A percentile compares a stretch with the other conserved stretches of the same genome.
phyloP scores from a whole-genome alignment of 2,797 vertebrate species.

The Neosilurus mollespiculum region DNA sequence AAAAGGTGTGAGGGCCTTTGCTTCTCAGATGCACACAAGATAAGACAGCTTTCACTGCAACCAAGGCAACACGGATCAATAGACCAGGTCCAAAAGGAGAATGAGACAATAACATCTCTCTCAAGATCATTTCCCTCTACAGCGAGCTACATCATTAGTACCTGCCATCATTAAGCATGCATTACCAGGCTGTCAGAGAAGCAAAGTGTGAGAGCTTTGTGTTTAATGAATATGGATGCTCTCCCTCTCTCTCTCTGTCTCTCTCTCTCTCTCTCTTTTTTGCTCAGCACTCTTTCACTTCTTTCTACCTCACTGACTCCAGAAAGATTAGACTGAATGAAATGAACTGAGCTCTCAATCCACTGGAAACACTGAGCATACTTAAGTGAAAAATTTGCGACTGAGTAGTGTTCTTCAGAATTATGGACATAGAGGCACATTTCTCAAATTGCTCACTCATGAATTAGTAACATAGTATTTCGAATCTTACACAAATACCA shows the following conservation, averaged over 20 bases:
- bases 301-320: slow-evolving; percentile 72
- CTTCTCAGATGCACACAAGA: slow-evolving; percentile 63
- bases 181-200: slow-evolving; percentile 59
- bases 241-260: slow-evolving; percentile 52
- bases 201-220: slow-evolving; percentile 67
- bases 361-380: slow-evolving; percentile 31
- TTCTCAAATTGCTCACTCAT: slow-evolving; percentile 10
- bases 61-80: slow-evolving; percentile 72
- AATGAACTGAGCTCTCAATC: slow-evolving; percentile 65
- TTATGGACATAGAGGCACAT: slow-evolving; percentile 16
- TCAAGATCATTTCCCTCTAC: slow-evolving; percentile 21
- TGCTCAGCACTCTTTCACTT: slow-evolving; percentile 68
- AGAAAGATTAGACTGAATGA: slow-evolving; percentile 80
- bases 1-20: slow-evolving; percentile 51
- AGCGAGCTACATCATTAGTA: slow-evolving; percentile 54
- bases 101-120: slow-evolving; percentile 44
- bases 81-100: slow-evolving; percentile 57
- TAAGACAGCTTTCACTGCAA: slow-evolving; percentile 62
- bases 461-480: slow-evolving; percentile 14
- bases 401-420: slow-evolving; percentile 20
- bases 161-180: slow-evolving; percentile 59
- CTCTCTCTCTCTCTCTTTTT: slow-evolving; percentile 44
- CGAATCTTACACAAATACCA: slow-evolving; percentile 17
- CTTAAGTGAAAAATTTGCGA: slow-evolving; percentile 38
- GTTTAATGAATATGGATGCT: slow-evolving; percentile 81